These are phyloP conservation scores for Gymnoscopelus braueri DNA, from an alignment of 2,797 vertebrate species.

Conservation along the genomic window DNA sequence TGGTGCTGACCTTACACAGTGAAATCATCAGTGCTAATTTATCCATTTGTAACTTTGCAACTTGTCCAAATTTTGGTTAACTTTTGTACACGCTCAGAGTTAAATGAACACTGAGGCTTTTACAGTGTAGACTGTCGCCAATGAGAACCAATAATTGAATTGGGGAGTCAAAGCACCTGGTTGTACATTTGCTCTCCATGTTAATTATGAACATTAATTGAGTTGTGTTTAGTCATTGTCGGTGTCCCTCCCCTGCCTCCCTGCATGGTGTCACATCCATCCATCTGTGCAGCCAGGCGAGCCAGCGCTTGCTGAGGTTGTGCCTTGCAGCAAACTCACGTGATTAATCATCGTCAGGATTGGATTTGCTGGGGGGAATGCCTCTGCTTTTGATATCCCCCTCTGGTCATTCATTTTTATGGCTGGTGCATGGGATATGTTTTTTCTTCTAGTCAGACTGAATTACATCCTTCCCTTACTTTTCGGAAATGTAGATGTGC, in stretches of 20 bases:
- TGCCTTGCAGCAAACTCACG: slow-evolving; percentile 15
- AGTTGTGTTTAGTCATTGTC: slow-evolving; percentile 46
- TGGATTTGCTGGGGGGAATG: not conserved
- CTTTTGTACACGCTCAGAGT: too few relatives aligned
- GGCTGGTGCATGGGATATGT: too few relatives aligned
- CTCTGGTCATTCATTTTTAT: too few relatives aligned
- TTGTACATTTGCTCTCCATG: slow-evolving; percentile 58
- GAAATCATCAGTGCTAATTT: too few relatives aligned
- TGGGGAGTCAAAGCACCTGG: slow-evolving; percentile 57
- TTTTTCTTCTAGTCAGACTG: too few relatives aligned
- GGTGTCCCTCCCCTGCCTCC: slow-evolving; percentile 26
- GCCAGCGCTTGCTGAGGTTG: slow-evolving; percentile 19
- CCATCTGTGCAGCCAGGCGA: slow-evolving; percentile 8
- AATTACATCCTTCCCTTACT: too few relatives aligned
- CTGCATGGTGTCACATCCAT: too few relatives aligned
- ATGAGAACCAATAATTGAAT: slow-evolving; percentile 64
- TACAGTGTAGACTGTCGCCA: slow-evolving; percentile 44
- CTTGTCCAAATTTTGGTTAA: too few relatives aligned
- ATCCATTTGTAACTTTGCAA: not conserved
- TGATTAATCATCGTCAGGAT: slow-evolving; percentile 20
- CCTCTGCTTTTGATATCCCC: too few relatives aligned
- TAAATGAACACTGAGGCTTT: too few relatives aligned
- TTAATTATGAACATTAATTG: slow-evolving; percentile 70
- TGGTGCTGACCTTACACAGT: slow-evolving; percentile 32
- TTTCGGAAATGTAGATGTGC: too few relatives aligned